Percentiles rank a stretch among this genome's conserved stretches.
Conservation (phyloP, 2,797 vertebrate species). For the Chelmon rostratus region DNA sequence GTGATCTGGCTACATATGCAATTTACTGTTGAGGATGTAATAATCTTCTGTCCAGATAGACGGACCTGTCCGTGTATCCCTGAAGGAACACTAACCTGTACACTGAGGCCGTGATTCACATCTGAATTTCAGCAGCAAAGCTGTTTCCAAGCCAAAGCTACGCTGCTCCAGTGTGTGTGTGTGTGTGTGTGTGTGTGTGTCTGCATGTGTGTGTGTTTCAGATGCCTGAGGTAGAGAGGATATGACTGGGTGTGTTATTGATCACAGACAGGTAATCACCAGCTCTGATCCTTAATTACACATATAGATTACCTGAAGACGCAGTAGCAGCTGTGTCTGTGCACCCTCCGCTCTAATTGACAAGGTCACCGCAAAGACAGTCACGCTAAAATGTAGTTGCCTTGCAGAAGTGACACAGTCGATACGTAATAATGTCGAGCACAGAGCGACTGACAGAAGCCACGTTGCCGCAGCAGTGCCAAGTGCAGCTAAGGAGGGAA, state of each 20-base stretch:
- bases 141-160: not conserved
- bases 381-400: not conserved
- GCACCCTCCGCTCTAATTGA: slow-evolving; percentile 13
- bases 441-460: not conserved
- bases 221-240: slow-evolving; percentile 47
- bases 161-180: not conserved
- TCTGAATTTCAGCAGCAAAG: not conserved
- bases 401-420: slow-evolving; percentile 20
- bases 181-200: slow-evolving; percentile 18
- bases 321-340: slow-evolving; percentile 33
- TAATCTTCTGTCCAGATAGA: slow-evolving; percentile 16
- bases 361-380: slow-evolving; percentile 61
- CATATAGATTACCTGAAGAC: slow-evolving; percentile 57
- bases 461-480: not conserved
- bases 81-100: not conserved
- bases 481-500: too few species aligned
- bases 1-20: slow-evolving; percentile 34
- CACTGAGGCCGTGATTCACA: not conserved
- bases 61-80: not conserved
- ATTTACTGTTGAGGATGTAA: slow-evolving; percentile 6
- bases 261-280: slow-evolving; percentile 69
- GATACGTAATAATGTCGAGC: slow-evolving; percentile 8
- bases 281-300: slow-evolving; percentile 67
- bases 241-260: slow-evolving; percentile 61
- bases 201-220: slow-evolving; percentile 5